phyloP scores from a whole-genome alignment of 2,888 invertebrate species.

The Kuschelorhynchus macadamiae region DNA sequence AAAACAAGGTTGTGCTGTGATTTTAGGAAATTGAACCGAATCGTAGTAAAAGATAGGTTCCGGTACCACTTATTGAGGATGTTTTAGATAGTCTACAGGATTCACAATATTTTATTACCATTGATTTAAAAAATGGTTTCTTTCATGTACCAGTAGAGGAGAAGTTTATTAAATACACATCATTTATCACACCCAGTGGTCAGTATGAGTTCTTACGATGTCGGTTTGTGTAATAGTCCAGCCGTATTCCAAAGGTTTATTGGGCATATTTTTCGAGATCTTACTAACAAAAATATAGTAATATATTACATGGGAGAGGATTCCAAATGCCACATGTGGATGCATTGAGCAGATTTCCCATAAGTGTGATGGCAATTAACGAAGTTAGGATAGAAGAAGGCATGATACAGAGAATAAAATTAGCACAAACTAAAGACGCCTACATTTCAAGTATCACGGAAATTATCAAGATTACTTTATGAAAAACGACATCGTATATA shows the following conservation, averaged over 20 bases:
- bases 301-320: constrained; percentile 52
- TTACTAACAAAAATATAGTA: constrained; percentile 47
- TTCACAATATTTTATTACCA: constrained; percentile 55
- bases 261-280: constrained; percentile 56
- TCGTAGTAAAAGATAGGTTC: constrained; percentile 51
- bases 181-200: constrained; percentile 63
- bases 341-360: constrained; percentile 53
- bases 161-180: constrained; percentile 58
- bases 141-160: constrained; percentile 61
- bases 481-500: constrained; percentile 39
- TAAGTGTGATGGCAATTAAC: background rate
- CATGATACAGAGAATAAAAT: background rate
- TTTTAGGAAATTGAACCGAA: constrained; percentile 37
- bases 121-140: constrained; percentile 62
- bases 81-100: constrained; percentile 58
- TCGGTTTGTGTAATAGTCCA: constrained; percentile 63
- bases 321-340: constrained; percentile 57
- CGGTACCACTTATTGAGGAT: constrained; percentile 63
- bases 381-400: background rate
- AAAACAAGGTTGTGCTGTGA: constrained; percentile 35
- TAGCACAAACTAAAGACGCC: constrained; percentile 22
- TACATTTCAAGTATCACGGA: constrained; percentile 11
- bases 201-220: constrained; percentile 64
- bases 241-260: constrained; percentile 61
- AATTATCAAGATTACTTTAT: constrained; percentile 33